These are phyloP conservation scores for Gila orcuttii DNA, from an alignment of 2,113 vertebrate genomes.

Conservation along the genomic window DNA sequence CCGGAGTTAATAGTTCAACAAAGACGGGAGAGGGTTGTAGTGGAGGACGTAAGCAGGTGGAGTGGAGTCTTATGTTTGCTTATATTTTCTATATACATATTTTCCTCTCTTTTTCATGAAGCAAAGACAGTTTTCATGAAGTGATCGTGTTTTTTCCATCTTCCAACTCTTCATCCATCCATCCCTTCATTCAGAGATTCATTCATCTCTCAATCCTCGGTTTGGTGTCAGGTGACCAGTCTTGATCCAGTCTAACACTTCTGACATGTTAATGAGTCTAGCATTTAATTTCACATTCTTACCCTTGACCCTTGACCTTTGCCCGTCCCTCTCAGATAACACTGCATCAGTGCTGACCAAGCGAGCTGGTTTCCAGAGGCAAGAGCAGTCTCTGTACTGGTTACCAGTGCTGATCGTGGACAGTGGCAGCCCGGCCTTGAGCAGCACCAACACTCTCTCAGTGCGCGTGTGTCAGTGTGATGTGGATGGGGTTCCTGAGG, in stretches of 20 bases:
- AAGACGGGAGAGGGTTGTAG: too few relatives aligned
- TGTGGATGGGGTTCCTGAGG: conserved; percentile 82
- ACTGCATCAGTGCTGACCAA: conserved; percentile 89
- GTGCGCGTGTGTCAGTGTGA: conserved; percentile 94
- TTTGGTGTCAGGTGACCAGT: not conserved
- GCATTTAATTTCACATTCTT: not conserved
- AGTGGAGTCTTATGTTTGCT: too few relatives aligned
- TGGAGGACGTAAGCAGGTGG: too few relatives aligned
- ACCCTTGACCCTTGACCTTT: not conserved
- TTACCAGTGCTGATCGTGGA: conserved; percentile 92
- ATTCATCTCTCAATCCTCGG: not conserved
- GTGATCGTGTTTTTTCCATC: not conserved
- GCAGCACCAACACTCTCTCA: conserved; percentile 94
- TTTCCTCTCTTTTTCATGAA: too few relatives aligned
- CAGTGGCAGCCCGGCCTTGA: conserved; percentile 89
- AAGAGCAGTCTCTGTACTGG: conserved; percentile 87
- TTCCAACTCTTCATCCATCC: not conserved
- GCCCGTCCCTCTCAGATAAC: conserved; percentile 81
- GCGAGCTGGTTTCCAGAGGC: conserved; percentile 85
- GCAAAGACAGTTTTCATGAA: not conserved
- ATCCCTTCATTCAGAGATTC: not conserved
- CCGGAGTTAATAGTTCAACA: too few relatives aligned
- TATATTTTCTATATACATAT: too few relatives aligned
- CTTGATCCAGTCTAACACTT: not conserved
- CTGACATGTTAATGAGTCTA: not conserved